Evolutionary conservation across 2,113 vertebrate species (phyloP).

Genomic region (Pelecanus crispus): DNA sequence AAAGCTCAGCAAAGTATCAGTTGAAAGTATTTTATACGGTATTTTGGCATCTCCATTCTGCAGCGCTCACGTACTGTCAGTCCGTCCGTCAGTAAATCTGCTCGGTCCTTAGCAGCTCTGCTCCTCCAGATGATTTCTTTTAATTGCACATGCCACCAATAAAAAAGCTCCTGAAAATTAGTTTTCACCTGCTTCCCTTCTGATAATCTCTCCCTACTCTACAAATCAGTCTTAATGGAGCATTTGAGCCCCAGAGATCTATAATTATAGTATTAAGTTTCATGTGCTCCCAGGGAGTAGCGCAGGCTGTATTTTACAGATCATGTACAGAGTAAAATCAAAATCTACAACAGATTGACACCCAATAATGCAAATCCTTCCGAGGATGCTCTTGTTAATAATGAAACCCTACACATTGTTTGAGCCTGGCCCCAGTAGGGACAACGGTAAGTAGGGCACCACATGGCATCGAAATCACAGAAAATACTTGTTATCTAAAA

Average conservation of each 20-base stretch:
- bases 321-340: constrained; percentile 42
- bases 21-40: background rate
- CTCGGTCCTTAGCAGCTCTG: background rate
- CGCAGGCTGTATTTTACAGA: constrained; percentile 62
- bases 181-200: constrained; percentile 74
- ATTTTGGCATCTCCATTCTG: background rate
- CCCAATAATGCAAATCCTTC: constrained; percentile 38
- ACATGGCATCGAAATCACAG: background rate
- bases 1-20: background rate
- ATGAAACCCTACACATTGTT: background rate
- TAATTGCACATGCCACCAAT: background rate
- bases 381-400: constrained; percentile 37
- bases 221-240: constrained; percentile 72
- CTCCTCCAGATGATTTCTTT: constrained; percentile 11
- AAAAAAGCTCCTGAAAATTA: constrained; percentile 47
- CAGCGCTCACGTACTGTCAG: fast-evolving
- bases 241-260: constrained; percentile 70
- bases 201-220: constrained; percentile 60
- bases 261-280: constrained; percentile 78
- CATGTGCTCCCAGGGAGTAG: constrained; percentile 51
- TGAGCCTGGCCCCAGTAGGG: background rate
- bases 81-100: background rate
- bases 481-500: background rate
- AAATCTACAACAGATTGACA: constrained; percentile 64
- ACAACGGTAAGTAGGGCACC: background rate